Percentiles rank a stretch among this genome's conserved stretches.
These are phyloP conservation scores for Phalacrocorax pelagicus DNA, from an alignment of 2,113 vertebrate species.

Conservation along the genomic window DNA sequence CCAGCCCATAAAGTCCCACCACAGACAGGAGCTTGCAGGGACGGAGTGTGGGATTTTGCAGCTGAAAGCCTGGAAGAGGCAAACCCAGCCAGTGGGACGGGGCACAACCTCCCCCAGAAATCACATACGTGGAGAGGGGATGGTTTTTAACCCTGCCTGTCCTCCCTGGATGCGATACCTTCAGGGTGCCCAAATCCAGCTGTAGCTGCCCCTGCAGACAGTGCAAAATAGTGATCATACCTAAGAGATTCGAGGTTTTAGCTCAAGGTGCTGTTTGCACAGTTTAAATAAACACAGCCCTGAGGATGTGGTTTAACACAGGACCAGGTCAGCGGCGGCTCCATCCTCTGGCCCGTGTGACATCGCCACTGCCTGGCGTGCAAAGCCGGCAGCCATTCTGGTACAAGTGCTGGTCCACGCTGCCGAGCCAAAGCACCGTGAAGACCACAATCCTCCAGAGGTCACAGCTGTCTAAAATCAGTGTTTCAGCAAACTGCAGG, in stretches of 20 bases:
- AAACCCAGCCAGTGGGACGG: neutral
- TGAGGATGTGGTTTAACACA: conserved; percentile 25
- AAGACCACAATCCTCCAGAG: neutral
- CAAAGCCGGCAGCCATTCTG: neutral
- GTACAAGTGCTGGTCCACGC: neutral
- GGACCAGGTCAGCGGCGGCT: neutral
- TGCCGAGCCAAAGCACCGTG: fast-evolving
- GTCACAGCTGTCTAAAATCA: neutral
- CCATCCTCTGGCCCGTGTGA: neutral
- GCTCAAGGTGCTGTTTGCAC: neutral
- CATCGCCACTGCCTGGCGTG: neutral
- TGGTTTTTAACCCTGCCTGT: neutral
- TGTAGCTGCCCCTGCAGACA: neutral
- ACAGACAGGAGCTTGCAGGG: neutral
- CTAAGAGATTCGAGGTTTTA: neutral
- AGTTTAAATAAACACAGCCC: neutral
- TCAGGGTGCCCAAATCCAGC: neutral
- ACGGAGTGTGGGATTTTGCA: fast-evolving
- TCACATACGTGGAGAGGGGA: neutral
- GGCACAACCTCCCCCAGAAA: neutral
- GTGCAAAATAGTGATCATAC: fast-evolving
- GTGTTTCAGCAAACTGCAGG: neutral
- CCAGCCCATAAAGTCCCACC: neutral
- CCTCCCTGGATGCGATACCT: neutral
- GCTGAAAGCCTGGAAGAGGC: neutral